A percentile compares a stretch with the other conserved stretches of the same genome.
These are phyloP conservation scores for Ephialtes manifestator DNA, from an alignment of 2,888 invertebrate genomes.

Conservation along the genomic window DNA sequence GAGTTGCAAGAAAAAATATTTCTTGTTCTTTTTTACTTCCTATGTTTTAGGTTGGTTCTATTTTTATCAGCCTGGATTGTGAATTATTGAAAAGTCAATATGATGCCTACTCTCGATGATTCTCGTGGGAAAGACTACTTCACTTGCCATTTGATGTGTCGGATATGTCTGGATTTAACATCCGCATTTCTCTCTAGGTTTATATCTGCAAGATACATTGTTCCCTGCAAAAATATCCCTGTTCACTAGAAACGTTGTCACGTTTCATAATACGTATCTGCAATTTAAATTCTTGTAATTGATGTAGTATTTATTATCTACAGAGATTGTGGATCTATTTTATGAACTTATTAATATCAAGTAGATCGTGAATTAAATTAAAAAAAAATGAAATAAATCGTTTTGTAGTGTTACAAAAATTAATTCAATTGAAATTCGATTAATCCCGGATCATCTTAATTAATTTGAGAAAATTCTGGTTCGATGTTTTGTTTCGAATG, in stretches of 20 bases:
- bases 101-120: background rate
- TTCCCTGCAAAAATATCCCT: background rate
- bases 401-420: no score
- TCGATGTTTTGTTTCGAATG: background rate
- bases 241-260: background rate
- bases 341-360: no score
- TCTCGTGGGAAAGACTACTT: constrained; percentile 11
- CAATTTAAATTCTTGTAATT: no score
- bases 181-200: background rate
- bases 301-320: no score
- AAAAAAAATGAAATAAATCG: no score
- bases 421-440: background rate
- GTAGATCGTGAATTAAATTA: no score
- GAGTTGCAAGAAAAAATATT: constrained; percentile 14
- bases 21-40: background rate
- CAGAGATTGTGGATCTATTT: no score
- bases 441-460: background rate
- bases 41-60: background rate
- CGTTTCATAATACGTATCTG: no score
- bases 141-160: background rate
- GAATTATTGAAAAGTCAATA: constrained; percentile 4
- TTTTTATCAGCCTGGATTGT: background rate
- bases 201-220: background rate
- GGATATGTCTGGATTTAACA: background rate
- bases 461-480: background rate